A percentile compares a stretch with the other conserved stretches of the same genome.
These are phyloP conservation scores for Sebastes fasciatus DNA, from an alignment of 2,113 vertebrate genomes.

Conservation along the genomic window DNA sequence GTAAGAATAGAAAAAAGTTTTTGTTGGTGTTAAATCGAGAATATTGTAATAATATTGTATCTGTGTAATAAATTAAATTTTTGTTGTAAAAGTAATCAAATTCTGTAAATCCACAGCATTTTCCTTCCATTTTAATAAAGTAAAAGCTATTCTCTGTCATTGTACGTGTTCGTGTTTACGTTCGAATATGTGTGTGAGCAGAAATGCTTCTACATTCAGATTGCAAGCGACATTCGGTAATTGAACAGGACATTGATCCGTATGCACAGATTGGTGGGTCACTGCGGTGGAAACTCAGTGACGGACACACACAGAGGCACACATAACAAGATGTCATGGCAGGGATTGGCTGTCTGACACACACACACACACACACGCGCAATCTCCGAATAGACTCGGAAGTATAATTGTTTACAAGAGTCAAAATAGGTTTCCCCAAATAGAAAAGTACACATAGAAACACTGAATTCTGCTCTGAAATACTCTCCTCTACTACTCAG, in stretches of 20 bases:
- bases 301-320: background rate
- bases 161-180: background rate
- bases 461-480: constrained; percentile 18
- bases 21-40: background rate
- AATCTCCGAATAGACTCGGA: background rate
- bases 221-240: constrained; percentile 9
- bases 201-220: constrained; percentile 1
- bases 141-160: constrained; percentile 26
- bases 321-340: constrained; percentile 6
- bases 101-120: background rate
- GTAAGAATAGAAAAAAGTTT: background rate
- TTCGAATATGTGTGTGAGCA: background rate
- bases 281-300: constrained; percentile 25
- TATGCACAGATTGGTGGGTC: constrained; percentile 17
- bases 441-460: constrained; percentile 45
- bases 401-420: constrained; percentile 20
- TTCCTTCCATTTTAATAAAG: constrained; percentile 35
- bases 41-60: background rate
- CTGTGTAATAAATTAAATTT: background rate
- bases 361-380: constrained; percentile 15
- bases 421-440: constrained; percentile 54
- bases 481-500: too few relatives aligned
- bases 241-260: constrained; percentile 21
- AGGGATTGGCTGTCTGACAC: constrained; percentile 5
- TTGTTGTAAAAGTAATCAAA: background rate